A percentile compares a stretch with the other conserved stretches of the same genome.
Conservation (phyloP, 2,888 invertebrate species). For the Macrophya annulata region DNA sequence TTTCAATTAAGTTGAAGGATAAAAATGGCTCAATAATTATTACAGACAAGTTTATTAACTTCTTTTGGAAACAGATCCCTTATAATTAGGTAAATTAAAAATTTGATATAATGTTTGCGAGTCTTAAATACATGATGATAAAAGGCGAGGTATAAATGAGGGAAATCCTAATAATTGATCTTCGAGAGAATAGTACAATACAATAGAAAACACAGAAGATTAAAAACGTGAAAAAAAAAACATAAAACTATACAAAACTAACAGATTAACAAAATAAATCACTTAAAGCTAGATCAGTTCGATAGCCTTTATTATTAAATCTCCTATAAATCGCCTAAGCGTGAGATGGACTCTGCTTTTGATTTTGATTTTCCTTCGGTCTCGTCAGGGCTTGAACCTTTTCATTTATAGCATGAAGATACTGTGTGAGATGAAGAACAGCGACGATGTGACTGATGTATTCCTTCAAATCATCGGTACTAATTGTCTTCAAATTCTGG, state of each 20-base stretch:
- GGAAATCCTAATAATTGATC: neutral
- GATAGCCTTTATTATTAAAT: neutral
- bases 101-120: neutral
- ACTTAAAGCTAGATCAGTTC: neutral
- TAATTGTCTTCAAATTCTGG: conserved; percentile 81
- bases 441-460: conserved; percentile 72
- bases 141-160: neutral
- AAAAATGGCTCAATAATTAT: neutral
- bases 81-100: neutral
- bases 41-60: neutral
- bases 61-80: neutral
- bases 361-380: conserved; percentile 36
- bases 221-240: neutral
- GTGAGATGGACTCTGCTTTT: neutral
- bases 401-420: conserved; percentile 67
- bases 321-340: conserved; percentile 6
- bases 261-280: neutral
- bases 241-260: neutral
- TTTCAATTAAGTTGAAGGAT: neutral
- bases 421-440: conserved; percentile 73
- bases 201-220: neutral
- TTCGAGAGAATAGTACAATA: neutral
- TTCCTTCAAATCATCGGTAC: conserved; percentile 69
- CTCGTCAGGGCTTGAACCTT: conserved; percentile 62
- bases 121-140: neutral